Conservation (phyloP, 2,888 invertebrate genomes). For the Corbicula japonica region DNA sequence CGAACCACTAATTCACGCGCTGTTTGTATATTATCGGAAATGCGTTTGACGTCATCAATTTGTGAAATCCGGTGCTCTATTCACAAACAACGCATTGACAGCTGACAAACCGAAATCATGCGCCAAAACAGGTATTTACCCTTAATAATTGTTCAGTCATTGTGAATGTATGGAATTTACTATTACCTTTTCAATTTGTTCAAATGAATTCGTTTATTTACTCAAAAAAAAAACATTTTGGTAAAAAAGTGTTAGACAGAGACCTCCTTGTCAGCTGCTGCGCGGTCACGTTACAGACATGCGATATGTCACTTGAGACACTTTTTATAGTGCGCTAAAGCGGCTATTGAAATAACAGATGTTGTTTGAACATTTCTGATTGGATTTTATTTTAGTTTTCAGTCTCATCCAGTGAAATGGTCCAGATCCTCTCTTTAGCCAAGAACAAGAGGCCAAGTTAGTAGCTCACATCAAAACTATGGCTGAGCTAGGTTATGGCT, state of each 20-base stretch:
- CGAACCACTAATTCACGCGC: background rate
- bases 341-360: too few relatives aligned
- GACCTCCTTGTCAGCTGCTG: background rate
- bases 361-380: background rate
- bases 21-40: background rate
- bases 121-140: background rate
- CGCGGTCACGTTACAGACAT: background rate
- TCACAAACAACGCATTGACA: background rate
- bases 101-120: slow-evolving; percentile 1
- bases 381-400: slow-evolving; percentile 10
- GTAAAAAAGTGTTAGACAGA: background rate
- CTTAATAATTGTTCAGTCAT: background rate
- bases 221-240: background rate
- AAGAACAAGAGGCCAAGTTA: slow-evolving; percentile 27
- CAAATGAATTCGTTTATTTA: background rate
- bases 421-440: slow-evolving; percentile 22
- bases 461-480: slow-evolving; percentile 27
- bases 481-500: slow-evolving; percentile 37
- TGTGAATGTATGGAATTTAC: background rate
- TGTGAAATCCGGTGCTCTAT: background rate
- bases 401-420: slow-evolving; percentile 17
- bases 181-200: background rate
- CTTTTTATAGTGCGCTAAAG: too few relatives aligned
- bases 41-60: slow-evolving; percentile 9
- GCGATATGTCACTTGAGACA: background rate